Conservation (phyloP, 2,113 vertebrate genomes). For the Phyllopteryx taeniolatus region DNA sequence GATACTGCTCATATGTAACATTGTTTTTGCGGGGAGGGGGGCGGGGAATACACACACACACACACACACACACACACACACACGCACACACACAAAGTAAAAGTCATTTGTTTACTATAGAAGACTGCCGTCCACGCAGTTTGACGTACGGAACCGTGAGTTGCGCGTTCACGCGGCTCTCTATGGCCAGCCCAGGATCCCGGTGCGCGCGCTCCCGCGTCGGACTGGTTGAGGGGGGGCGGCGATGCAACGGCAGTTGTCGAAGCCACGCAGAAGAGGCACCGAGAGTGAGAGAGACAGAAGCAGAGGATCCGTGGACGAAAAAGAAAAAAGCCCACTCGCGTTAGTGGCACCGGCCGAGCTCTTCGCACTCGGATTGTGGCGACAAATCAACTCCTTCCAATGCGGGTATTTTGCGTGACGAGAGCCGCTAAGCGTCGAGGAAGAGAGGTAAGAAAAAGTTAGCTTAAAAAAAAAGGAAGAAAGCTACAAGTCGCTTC, state of each 20-base stretch:
- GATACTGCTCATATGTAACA: no score
- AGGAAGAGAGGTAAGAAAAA: slow-evolving; percentile 58
- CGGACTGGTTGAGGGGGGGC: slow-evolving; percentile 46
- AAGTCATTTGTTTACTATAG: no score
- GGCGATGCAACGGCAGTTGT: slow-evolving; percentile 60
- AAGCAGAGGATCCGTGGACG: slow-evolving; percentile 21
- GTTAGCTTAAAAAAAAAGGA: slow-evolving; percentile 30
- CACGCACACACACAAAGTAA: no score
- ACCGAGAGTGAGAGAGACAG: background rate
- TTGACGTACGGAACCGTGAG: background rate
- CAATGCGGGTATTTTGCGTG: background rate
- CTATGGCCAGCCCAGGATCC: slow-evolving; percentile 47
- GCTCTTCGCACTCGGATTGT: slow-evolving; percentile 36
- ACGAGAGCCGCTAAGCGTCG: background rate
- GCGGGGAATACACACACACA: no score
- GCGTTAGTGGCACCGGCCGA: slow-evolving; percentile 24
- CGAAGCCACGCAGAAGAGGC: slow-evolving; percentile 51
- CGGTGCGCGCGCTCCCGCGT: slow-evolving; percentile 56
- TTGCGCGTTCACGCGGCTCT: slow-evolving; percentile 52
- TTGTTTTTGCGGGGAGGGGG: no score
- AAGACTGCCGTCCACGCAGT: background rate
- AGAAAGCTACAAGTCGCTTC: slow-evolving; percentile 45
- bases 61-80: no score
- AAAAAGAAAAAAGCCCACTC: slow-evolving; percentile 23
- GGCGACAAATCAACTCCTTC: background rate